phyloP scores from a whole-genome alignment of 2,888 invertebrate genomes.

The Amblyjoppa proteus region DNA sequence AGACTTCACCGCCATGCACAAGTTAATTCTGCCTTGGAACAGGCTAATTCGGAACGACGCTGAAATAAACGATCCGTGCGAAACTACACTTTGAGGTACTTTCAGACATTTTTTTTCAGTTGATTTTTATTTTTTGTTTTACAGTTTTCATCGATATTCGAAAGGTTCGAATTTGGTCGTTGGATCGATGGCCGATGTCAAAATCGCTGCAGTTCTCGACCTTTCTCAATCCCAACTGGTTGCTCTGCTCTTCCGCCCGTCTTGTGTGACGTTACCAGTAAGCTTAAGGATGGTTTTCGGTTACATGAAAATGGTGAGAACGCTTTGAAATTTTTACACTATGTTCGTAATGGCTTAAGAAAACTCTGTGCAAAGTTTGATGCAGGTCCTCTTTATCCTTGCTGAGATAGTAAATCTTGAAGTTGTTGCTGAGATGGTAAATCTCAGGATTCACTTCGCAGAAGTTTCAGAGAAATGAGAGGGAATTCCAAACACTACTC shows the following conservation, averaged over 20 bases:
- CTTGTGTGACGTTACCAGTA: no score
- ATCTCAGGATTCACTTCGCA: no score
- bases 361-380: no score
- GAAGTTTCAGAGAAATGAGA: no score
- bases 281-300: no score
- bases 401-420: no score
- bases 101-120: background rate
- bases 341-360: no score
- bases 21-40: background rate
- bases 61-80: slow-evolving; percentile 75
- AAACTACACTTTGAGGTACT: background rate
- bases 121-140: background rate
- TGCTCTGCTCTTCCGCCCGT: background rate
- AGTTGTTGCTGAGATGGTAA: no score
- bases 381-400: no score
- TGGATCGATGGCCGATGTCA: slow-evolving; percentile 34
- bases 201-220: slow-evolving; percentile 26
- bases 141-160: background rate
- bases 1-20: slow-evolving; percentile 4
- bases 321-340: no score
- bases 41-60: slow-evolving; percentile 77
- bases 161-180: background rate
- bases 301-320: no score
- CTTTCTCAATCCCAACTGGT: slow-evolving; percentile 10
- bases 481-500: no score